Base-by-base conservation (phyloP, 2,888 invertebrate species). In the Hybos culiciformis region DNA sequence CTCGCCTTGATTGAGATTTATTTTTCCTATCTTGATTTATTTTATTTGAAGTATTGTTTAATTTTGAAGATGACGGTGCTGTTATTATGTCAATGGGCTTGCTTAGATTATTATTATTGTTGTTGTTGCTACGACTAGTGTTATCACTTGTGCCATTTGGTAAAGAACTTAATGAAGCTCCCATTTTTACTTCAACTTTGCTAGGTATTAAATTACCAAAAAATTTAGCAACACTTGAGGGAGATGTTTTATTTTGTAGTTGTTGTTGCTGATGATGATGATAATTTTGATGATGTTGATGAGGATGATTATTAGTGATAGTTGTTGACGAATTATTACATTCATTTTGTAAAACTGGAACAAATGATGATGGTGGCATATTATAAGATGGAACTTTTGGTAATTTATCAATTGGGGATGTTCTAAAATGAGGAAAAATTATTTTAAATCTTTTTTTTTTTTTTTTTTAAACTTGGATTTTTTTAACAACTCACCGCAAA, bases 201-300 rank as follows among this genome's bases (percentile, higher is more conserved):
- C 60, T 49, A 37, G 75, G 56, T 69, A 61, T 61, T 56, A 62
- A 53, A 44, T 60, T 60, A 33, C 57, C 63, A 57, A 61, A 60
- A 42, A 57, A 61, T 43, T 58, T 63, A 46, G 59, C 59, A 43
- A 58, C 61, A 50, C 55, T 61, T 41, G 52, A 53, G 15, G 15
- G 32, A 32, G 32, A 32, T 32, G 12, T 14, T 15, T 15, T 17
- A 32, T 15, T 32, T 17, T 14, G 32, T 32, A 17, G 32, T 32
- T 32, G 32, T 32, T 32, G 15, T 17, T 32, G n/a, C n/a, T n/a
- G n/a, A 29, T n/a, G 29, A 29, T 29, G 29, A n/a, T 12, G 29
- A n/a, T n/a, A n/a, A 29, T 29, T 7, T 23, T 23, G 11, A n/a
- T n/a, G n/a, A n/a, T n/a, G n/a, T n/a, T n/a, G n/a, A n/a, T n/a